These are phyloP conservation scores for Panurus biarmicus DNA, from an alignment of 2,113 vertebrate species.

Conservation along the genomic window DNA sequence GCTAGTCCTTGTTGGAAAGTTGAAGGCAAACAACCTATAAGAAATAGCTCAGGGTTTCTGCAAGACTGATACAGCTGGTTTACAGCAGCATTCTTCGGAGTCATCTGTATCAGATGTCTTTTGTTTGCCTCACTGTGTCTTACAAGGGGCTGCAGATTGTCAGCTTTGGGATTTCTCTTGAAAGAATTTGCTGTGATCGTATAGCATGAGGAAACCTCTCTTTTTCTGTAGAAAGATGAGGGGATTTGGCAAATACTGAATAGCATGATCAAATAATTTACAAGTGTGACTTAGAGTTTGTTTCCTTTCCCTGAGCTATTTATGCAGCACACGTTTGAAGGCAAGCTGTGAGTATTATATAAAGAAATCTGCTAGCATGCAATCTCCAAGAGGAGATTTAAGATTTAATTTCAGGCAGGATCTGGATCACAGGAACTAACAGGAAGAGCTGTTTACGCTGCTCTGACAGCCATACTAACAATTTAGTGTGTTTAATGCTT, in stretches of 20 bases:
- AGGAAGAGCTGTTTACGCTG: neutral
- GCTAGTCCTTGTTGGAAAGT: neutral
- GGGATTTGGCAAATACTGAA: constrained; percentile 1
- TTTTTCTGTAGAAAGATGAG: neutral
- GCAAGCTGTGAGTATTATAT: constrained; percentile 2
- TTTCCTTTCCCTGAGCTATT: constrained; percentile 32
- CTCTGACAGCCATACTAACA: neutral
- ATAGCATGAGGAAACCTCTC: neutral
- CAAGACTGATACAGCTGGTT: neutral
- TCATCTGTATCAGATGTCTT: neutral
- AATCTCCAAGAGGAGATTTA: neutral
- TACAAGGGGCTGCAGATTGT: neutral
- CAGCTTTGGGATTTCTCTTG: neutral
- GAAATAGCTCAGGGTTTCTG: neutral
- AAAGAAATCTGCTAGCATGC: constrained; percentile 15
- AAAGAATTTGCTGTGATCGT: neutral
- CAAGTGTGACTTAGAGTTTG: neutral
- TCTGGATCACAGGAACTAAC: neutral
- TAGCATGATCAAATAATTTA: neutral
- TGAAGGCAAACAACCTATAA: neutral
- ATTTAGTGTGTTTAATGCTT: neutral
- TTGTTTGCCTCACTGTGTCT: neutral
- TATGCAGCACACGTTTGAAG: neutral
- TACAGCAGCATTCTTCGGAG: neutral
- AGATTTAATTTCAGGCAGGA: neutral